Percentiles rank a stretch among this genome's conserved stretches.
These are phyloP conservation scores for Lumbricus terrestris DNA, from an alignment of 2,888 invertebrate species.

Conservation along the genomic window DNA sequence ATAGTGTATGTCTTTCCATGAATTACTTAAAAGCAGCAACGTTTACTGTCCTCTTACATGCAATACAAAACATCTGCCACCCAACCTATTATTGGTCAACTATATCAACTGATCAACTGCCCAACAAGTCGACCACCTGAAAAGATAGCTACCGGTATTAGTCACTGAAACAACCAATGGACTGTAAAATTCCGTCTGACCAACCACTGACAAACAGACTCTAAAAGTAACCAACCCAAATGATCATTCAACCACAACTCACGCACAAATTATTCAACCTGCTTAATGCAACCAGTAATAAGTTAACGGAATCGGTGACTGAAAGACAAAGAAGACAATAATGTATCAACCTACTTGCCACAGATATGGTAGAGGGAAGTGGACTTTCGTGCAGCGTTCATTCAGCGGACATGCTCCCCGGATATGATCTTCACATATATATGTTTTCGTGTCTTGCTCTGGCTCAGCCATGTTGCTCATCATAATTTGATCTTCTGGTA, in stretches of 20 bases:
- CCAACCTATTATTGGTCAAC: not conserved
- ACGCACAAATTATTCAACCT: not conserved
- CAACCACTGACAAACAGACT: not conserved
- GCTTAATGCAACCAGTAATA: not conserved
- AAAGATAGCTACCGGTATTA: too few relatives aligned
- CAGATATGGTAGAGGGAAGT: not conserved
- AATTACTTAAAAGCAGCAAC: not conserved
- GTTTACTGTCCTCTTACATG: too few relatives aligned
- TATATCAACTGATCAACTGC: not conserved
- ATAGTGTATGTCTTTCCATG: too few relatives aligned
- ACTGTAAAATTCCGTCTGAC: not conserved
- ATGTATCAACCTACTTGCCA: not conserved
- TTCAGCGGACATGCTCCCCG: not conserved
- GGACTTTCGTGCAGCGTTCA: not conserved
- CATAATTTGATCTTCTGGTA: not conserved
- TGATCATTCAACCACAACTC: not conserved
- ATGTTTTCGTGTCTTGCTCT: not conserved
- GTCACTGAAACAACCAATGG: not conserved
- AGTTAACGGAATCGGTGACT: not conserved
- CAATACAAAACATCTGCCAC: not conserved
- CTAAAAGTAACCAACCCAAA: not conserved
- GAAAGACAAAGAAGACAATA: not conserved
- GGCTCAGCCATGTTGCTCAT: not conserved
- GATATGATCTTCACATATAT: not conserved
- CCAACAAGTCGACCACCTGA: too few relatives aligned